A percentile compares a stretch with the other conserved stretches of the same genome.
phyloP scores from a whole-genome alignment of 1,140 invertebrate species.

The Drosophila persimilis region DNA sequence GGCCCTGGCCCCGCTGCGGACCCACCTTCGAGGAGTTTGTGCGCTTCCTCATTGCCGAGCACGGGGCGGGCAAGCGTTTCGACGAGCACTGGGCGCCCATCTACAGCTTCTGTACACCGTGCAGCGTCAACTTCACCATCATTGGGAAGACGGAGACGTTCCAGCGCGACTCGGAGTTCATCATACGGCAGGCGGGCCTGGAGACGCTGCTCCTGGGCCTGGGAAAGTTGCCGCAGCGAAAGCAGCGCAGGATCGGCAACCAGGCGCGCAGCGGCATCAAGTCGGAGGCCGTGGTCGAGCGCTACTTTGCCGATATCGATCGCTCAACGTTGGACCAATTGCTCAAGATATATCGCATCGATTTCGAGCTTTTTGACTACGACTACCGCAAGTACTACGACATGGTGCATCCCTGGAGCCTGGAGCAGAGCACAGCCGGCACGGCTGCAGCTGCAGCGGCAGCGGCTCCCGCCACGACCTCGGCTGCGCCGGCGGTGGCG shows the following conservation, averaged over 20 bases:
- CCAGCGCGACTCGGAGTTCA: conserved; percentile 87
- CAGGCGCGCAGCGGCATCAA: conserved; percentile 83
- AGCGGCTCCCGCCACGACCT: background rate
- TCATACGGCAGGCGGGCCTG: conserved; percentile 86
- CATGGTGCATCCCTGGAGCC: conserved; percentile 82
- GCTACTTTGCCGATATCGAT: conserved; percentile 87
- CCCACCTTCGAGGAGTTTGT: conserved; percentile 90
- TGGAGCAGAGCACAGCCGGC: conserved; percentile 50
- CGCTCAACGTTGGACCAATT: conserved; percentile 85
- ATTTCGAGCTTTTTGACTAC: conserved; percentile 89
- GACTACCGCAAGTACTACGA: conserved; percentile 84
- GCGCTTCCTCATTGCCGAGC: conserved; percentile 85
- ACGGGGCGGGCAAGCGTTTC: conserved; percentile 83
- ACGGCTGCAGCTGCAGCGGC: background rate
- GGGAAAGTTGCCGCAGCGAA: conserved; percentile 84
- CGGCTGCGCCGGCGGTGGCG: background rate
- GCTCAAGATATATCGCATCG: conserved; percentile 88
- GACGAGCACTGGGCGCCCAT: conserved; percentile 91
- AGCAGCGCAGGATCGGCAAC: conserved; percentile 85
- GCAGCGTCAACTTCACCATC: conserved; percentile 87
- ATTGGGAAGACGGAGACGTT: conserved; percentile 89
- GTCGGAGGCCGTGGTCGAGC: conserved; percentile 84
- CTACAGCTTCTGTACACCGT: conserved; percentile 89
- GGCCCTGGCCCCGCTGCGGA: conserved; percentile 73
- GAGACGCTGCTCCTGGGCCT: conserved; percentile 84